Conservation (phyloP, 2,888 invertebrate genomes). For the Muschampia plurimacula region DNA sequence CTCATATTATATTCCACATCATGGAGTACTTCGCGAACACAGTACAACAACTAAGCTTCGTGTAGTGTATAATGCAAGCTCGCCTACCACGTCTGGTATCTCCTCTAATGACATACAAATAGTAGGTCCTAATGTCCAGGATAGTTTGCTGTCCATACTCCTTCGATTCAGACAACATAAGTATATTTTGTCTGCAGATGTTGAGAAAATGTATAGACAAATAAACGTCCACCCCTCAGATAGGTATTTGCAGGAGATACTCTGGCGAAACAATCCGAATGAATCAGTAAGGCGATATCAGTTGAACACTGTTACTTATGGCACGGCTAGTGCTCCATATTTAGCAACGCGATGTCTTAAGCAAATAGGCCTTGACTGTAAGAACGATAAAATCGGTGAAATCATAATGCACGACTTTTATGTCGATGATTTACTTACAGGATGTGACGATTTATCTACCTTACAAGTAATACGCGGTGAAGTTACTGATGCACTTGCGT, state of each 20-base stretch:
- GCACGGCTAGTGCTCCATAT: conserved; percentile 48
- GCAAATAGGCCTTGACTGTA: conserved; percentile 45
- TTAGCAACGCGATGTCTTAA: conserved; percentile 46
- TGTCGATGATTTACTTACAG: conserved; percentile 45
- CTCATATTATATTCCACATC: conserved; percentile 30
- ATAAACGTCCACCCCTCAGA: conserved; percentile 40
- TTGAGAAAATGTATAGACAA: conserved; percentile 49
- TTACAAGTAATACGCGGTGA: conserved; percentile 27
- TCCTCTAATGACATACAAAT: conserved; percentile 45
- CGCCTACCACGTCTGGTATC: conserved; percentile 36
- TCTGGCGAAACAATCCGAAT: conserved; percentile 45
- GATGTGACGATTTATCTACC: conserved; percentile 15
- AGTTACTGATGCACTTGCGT: conserved; percentile 40
- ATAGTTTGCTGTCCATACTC: conserved; percentile 47
- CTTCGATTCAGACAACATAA: conserved; percentile 45
- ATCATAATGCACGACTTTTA: conserved; percentile 47
- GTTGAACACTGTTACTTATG: conserved; percentile 49
- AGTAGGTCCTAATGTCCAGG: conserved; percentile 45
- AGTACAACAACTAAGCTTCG: conserved; percentile 31
- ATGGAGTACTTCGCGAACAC: conserved; percentile 30
- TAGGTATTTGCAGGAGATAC: conserved; percentile 25
- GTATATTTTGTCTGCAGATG: conserved; percentile 44
- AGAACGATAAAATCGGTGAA: conserved; percentile 36
- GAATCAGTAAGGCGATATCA: conserved; percentile 39
- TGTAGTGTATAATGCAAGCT: conserved; percentile 26